Evolutionary conservation across 2,888 invertebrate genomes (phyloP), one percentile per base, ranked within the genome.

Genomic region (Slavum lentiscoides): DNA sequence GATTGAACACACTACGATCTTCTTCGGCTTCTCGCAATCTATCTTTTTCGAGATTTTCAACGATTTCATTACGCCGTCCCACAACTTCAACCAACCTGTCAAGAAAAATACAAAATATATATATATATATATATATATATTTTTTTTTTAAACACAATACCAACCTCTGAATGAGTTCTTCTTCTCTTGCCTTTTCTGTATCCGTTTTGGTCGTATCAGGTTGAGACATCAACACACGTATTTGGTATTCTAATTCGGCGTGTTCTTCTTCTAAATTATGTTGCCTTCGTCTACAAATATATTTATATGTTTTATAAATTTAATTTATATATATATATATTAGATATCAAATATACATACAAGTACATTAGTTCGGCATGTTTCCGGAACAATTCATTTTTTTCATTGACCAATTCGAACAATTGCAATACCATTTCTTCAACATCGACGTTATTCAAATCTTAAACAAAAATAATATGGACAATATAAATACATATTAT

Each of bases 281-380:
- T 85, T 96, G 95, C 81, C 95, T 90, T 83, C 94, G 92, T 84
- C 94, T 94, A 86, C 30, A 87, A 87, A 80, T 53, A 83, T 73
- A 39, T 66, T 72, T 61, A 66, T n/a, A n/a, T n/a, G n/a, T n/a
- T n/a, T 19, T 6, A 4, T 55, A 19, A 4, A 30, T 37, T 66
- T 72, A 58, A 62, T 49, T 13, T 3, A 58, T 0, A 55, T 55
- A n/a, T n/a, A n/a, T 53, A 5, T 17, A 13, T 53, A 5, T 53
- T 17, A 15, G 19, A 19, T 19, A 55, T 7, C 53, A 17, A 55
- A 82, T 11, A 58, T 83, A 91, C 93, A 91, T 89, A 94, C 92
- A 95, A 89, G 86, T 96, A 94, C 92, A 96, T 95, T 64, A 97
- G 89, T 88, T 97, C 97, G 13, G 96, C 94, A 87, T 97, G 97